Percentiles rank a stretch among this genome's conserved stretches.
Conservation (phyloP, 2,113 vertebrate species). For the Polypterus bichir region DNA sequence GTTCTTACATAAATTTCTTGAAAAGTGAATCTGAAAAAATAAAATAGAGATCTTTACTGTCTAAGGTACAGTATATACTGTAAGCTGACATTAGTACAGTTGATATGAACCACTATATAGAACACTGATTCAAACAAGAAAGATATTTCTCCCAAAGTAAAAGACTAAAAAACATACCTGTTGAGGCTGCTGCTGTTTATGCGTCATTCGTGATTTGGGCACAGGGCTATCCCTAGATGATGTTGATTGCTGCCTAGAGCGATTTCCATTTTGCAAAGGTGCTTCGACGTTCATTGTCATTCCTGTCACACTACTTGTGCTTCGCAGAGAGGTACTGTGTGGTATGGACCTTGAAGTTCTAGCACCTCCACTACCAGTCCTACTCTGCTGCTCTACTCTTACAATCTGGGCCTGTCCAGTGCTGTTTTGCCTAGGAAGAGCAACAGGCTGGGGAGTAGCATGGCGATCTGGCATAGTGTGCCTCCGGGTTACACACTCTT, state of each 20-base stretch:
- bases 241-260: conserved; percentile 57
- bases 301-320: conserved; percentile 57
- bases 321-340: conserved; percentile 61
- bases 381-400: conserved; percentile 64
- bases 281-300: conserved; percentile 42
- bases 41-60: no score
- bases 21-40: no score
- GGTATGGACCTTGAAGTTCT: conserved; percentile 51
- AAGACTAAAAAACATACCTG: conserved; percentile 31
- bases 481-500: conserved; percentile 52
- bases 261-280: conserved; percentile 35
- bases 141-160: no score
- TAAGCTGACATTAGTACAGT: no score
- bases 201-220: conserved; percentile 51
- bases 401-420: conserved; percentile 71
- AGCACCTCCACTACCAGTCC: conserved; percentile 34
- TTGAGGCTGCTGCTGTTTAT: conserved; percentile 44
- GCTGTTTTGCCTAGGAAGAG: conserved; percentile 67
- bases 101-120: no score
- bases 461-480: conserved; percentile 38
- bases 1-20: no score
- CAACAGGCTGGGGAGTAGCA: conserved; percentile 43
- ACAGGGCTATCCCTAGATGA: conserved; percentile 64
- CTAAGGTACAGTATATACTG: no score
- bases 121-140: no score